Evolutionary conservation across 2,113 vertebrate species (phyloP).

Genomic region (Muscicapa adusta): DNA sequence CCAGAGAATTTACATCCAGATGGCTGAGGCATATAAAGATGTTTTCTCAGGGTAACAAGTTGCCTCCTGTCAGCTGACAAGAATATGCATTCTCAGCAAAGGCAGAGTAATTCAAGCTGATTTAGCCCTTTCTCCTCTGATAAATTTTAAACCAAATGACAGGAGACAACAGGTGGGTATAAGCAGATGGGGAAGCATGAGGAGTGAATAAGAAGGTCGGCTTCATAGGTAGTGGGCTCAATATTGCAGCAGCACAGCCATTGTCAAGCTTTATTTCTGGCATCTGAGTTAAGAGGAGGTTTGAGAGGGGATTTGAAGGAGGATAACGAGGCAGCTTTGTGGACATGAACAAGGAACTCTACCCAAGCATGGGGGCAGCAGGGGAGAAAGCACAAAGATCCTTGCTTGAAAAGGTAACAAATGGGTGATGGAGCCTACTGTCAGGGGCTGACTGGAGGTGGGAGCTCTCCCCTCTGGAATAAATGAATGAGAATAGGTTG

Average conservation of each 20-base stretch:
- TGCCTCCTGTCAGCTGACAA: conserved; percentile 17
- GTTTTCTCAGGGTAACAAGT: conserved; percentile 54
- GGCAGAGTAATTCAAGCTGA: conserved; percentile 23
- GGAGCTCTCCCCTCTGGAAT: conserved; percentile 60
- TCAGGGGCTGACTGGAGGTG: conserved; percentile 64
- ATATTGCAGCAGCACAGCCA: conserved; percentile 29
- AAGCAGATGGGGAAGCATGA: conserved; percentile 33
- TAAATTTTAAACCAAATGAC: conserved; percentile 16
- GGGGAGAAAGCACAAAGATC: conserved; percentile 66
- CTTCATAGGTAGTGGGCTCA: conserved; percentile 45
- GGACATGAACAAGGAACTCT: conserved; percentile 61
- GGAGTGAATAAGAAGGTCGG: conserved; percentile 43
- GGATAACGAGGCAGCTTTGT: conserved; percentile 63
- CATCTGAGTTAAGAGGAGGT: conserved; percentile 54
- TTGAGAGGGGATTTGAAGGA: conserved; percentile 62
- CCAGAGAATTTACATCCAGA: conserved; percentile 37
- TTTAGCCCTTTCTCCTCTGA: conserved; percentile 31
- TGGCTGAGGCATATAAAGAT: conserved; percentile 19
- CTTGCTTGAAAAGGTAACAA: conserved; percentile 64
- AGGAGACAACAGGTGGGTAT: conserved; percentile 48
- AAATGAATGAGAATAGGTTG: conserved; percentile 65
- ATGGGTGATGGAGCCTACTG: conserved; percentile 62
- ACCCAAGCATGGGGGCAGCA: conserved; percentile 66
- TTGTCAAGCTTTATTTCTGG: conserved; percentile 46
- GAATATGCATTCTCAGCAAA: conserved; percentile 34